These are phyloP conservation scores for Gastracanthus pulcherrimus DNA, from an alignment of 2,888 invertebrate species.

Conservation along the genomic window DNA sequence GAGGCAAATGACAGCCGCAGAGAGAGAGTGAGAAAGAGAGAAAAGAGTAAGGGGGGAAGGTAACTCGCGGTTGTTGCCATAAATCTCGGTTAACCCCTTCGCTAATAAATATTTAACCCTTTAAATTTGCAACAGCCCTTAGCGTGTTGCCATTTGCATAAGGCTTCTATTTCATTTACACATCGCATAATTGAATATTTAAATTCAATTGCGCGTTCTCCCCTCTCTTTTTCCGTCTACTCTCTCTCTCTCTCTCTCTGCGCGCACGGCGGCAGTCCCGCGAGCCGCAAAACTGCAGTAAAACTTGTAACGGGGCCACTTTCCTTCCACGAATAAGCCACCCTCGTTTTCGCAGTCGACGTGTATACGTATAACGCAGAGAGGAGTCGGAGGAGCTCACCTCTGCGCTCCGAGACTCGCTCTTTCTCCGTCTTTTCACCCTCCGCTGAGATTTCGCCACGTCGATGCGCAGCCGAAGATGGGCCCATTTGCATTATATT, in stretches of 20 bases:
- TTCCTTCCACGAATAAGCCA: conserved; percentile 69
- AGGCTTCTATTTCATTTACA: conserved; percentile 80
- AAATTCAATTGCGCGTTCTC: conserved; percentile 77
- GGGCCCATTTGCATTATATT: conserved; percentile 1
- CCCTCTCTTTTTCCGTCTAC: conserved; percentile 73
- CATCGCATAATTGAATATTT: conserved; percentile 79
- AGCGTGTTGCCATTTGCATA: conserved; percentile 79
- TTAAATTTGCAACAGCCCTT: conserved; percentile 78
- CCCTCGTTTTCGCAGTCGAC: conserved; percentile 53
- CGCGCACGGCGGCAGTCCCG: not conserved
- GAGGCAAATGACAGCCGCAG: not conserved
- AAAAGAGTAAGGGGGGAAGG: conserved; percentile 26
- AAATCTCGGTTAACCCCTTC: conserved; percentile 77
- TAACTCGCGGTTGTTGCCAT: conserved; percentile 63
- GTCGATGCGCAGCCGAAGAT: conserved; percentile 16
- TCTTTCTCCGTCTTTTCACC: conserved; percentile 1
- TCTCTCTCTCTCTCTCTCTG: not conserved
- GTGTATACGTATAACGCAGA: not conserved
- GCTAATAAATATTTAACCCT: conserved; percentile 78
- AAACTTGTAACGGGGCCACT: conserved; percentile 78
- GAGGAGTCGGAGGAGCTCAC: no score
- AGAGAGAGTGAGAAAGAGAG: conserved; percentile 25
- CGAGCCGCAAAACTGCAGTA: conserved; percentile 78
- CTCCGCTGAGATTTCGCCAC: conserved; percentile 5
- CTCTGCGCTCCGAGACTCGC: not conserved